Evolutionary conservation across 2,888 invertebrate species (phyloP), one percentile per base, ranked within the genome.

Genomic region (Steinernema hermaphroditum): DNA sequence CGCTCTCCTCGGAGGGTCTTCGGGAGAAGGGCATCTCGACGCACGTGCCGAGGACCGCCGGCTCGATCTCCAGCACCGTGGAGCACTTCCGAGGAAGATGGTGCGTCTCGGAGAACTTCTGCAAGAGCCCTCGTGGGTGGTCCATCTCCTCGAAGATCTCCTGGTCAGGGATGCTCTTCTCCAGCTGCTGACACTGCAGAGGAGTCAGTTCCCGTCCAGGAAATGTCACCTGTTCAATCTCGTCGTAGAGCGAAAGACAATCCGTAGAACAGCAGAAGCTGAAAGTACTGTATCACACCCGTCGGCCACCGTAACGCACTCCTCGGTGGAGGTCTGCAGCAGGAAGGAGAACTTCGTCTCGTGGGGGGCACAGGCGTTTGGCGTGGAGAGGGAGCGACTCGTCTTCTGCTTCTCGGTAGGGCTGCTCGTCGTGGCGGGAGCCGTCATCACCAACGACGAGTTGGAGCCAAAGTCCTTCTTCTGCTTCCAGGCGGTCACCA

Each of bases 1-100:
- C 74, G 70, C 6, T 76, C 70, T 32, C 70, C 77, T 9, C 76
- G 76, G 12, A 76, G 76, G 19, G 70, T 69, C 46, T 73, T 73
- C n/a, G 76, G n/a, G 46, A 46, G 54, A 54, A 6, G 24, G 22
- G 22, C 54, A 54, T 14, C 19, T 54, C 54, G 9, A 27, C 27
- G 16, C 49, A 49, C 12, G 49, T 49, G 49, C 19, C 27, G 6
- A 54, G 54, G 24, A 9, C 27, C 2, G 24, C 19, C 9, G 54
- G 54, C 6, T 54, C 54, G 2, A 54, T 54, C 54, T 54, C 54
- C 54, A 54, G 54, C 12, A 54, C 54, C 8, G 54, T 54, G 27
- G 54, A 54, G 22, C 54, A 54, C 54, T 54, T 54, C 12, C 54
- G 54, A 22, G 54, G 54, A 27, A 27, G 54, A 27, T 27, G 54